Percentiles rank a stretch among this genome's conserved stretches.
Conservation (phyloP, 2,797 vertebrate species). For the Brachymystax lenok region DNA sequence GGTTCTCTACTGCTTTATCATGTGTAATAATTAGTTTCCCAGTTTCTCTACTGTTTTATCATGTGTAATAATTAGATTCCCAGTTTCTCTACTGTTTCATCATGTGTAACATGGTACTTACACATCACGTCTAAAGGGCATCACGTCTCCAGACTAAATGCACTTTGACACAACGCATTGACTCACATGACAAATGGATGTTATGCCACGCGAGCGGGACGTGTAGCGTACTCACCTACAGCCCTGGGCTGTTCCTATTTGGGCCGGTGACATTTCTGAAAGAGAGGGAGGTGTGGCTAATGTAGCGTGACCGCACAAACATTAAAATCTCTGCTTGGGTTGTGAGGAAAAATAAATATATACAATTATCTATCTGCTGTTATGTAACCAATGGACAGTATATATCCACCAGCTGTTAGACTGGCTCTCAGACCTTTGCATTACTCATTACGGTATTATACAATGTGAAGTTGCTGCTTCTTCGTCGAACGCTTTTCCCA, state of each 20-base stretch:
- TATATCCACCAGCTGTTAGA: slow-evolving; percentile 19
- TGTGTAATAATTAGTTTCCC: too few species aligned
- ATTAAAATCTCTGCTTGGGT: slow-evolving; percentile 49
- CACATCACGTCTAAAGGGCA: slow-evolving; percentile 17
- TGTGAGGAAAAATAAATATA: slow-evolving; percentile 14
- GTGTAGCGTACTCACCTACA: slow-evolving; percentile 26
- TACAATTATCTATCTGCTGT: slow-evolving; percentile 18
- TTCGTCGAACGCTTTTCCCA: slow-evolving; percentile 18
- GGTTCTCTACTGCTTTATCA: too few species aligned
- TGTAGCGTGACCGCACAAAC: slow-evolving; percentile 52
- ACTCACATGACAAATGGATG: slow-evolving; percentile 29
- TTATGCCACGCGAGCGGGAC: slow-evolving; percentile 27
- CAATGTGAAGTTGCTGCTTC: slow-evolving; percentile 30
- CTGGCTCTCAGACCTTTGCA: slow-evolving; percentile 47
- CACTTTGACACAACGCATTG: not conserved
- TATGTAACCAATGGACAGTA: slow-evolving; percentile 29
- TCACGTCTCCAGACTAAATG: slow-evolving; percentile 30
- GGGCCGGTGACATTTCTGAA: slow-evolving; percentile 62
- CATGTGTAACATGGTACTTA: slow-evolving; percentile 8
- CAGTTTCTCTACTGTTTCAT: too few species aligned
- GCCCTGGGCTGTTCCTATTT: slow-evolving; percentile 48
- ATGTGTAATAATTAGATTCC: too few species aligned
- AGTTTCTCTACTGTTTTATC: too few species aligned
- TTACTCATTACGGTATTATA: slow-evolving; percentile 38
- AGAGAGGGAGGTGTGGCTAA: slow-evolving; percentile 45